Evolutionary conservation across 2,888 invertebrate species (phyloP), one percentile per base, ranked within the genome.

Genomic region (Belgica antarctica): DNA sequence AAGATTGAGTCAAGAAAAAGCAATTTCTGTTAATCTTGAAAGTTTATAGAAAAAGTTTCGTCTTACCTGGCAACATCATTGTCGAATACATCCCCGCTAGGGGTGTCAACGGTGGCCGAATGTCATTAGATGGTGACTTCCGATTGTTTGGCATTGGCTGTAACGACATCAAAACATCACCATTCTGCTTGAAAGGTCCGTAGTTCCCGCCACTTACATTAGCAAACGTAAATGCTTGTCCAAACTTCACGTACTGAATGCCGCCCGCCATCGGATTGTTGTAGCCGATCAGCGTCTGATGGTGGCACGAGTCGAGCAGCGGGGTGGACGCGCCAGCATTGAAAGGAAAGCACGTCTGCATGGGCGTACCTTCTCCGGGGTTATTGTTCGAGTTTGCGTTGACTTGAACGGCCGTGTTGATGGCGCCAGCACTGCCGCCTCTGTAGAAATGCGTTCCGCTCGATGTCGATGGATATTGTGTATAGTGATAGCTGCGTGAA

Each of bases 251-350:
- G 73, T 80, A 80, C n/a, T n/a, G n/a, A 72, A 80, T 78, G 77
- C 79, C 77, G 75, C 81, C 72, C 78, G 81, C 47, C 68, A 68
- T 68, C 78, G 77, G 8, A 79, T 79, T 71, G 79, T 83, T 72
- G 79, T 82, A 75, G 79, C 85, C 75, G 80, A 85, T 73, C 78
- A 80, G 73, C 78, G 82, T 22, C 78, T 81, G 73, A 73, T 79
- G 15, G 78, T 57, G 61, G 15, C 61, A 70, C 17, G 34, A 36
- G 24, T 61, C 61, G 1, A 70, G 19, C 1, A 61, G 27, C 27
- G 61, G 36, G 17, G 59, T 31, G 4, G 70, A 61, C 12, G 70
- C 24, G 7, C 70, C 70, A 27, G 70, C 17, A 25, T 70, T 70
- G 46, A 70, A 70, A 17, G 70, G 70, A 31, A 70, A 70, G n/a